Base-by-base conservation (phyloP, 2,888 invertebrate species). In the Meliscaeva auricollis region DNA sequence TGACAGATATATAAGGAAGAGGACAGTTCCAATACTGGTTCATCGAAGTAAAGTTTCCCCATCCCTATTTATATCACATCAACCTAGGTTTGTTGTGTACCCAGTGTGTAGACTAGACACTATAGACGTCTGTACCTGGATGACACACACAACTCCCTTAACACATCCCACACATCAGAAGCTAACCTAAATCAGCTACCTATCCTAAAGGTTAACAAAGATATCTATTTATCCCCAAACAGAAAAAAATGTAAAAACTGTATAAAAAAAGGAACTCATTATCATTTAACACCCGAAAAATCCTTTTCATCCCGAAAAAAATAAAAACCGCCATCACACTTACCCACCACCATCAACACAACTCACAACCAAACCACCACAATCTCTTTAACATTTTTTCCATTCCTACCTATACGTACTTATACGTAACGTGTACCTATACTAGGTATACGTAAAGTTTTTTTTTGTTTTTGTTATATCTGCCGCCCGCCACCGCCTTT, bases 241-340 rank as follows among this genome's bases (percentile, higher is more conserved):
- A 38, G 9, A 9, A 38, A 11, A 38, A 38, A 38, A 38, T 9
- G 38, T 11, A 38, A 38, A 46, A 66, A 35, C 9, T 30, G 4
- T n/a, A 44, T 9, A 38, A 9, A 70, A 30, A 68, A 69, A 50
- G 46, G 32, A 50, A 38, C 85, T 85, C 85, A 85, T 85, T 85
- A 85, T 85, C 81, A 72, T 85, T 85, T 85, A 85, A 85, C 85
- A 85, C 81, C 85, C 85, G 64, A 81, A 85, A 85, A 85, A 85
- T 81, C 81, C 81, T 85, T 85, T 85, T 85, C 81, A 81, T 85
- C 76, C 85, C 64, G 30, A 73, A 76, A 78, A 48, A 58, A 38
- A 38, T 9, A 1, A 9, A 38, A 38, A 56, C 50, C 41, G 56
- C 44, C 70, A 70, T 22, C 62, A 66, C 48, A 66, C 66, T 26